These are phyloP conservation scores for Globodera rostochiensis DNA, from an alignment of 1,140 invertebrate genomes.

Conservation along the genomic window DNA sequence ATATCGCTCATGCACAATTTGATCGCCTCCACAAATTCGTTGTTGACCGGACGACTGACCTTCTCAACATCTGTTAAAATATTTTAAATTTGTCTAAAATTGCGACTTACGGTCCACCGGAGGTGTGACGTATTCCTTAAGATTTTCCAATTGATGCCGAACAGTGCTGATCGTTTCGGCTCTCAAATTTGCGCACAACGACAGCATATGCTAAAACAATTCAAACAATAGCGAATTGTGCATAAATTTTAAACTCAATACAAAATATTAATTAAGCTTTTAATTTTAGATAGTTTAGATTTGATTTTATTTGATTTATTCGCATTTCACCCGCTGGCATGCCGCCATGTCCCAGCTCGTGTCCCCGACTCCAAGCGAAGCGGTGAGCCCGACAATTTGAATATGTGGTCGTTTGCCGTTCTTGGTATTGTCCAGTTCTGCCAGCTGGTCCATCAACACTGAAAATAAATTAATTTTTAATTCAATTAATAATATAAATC, in stretches of 20 bases:
- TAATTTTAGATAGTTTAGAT: background rate
- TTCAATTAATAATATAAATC: too few species aligned
- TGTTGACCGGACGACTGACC: slow-evolving; percentile 11
- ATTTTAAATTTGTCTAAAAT: background rate
- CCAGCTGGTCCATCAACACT: slow-evolving; percentile 48
- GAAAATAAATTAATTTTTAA: slow-evolving; percentile 20
- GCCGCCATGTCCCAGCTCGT: slow-evolving; percentile 37
- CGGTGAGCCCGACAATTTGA: slow-evolving; percentile 57
- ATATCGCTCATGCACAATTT: slow-evolving; percentile 32
- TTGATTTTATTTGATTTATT: background rate
- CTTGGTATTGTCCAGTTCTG: slow-evolving; percentile 31
- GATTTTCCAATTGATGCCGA: slow-evolving; percentile 40
- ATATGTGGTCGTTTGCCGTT: slow-evolving; percentile 14
- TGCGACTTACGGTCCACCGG: slow-evolving; percentile 35
- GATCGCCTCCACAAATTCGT: slow-evolving; percentile 23
- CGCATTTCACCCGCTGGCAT: slow-evolving; percentile 18
- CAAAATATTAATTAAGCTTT: background rate
- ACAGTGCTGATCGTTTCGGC: slow-evolving; percentile 46
- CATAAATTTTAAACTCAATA: background rate
- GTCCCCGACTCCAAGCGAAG: slow-evolving; percentile 51
- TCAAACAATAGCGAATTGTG: background rate
- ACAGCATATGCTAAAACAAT: slow-evolving; percentile 36
- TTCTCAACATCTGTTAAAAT: slow-evolving; percentile 3
- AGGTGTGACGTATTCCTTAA: slow-evolving; percentile 33
- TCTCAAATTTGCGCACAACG: slow-evolving; percentile 35